These are phyloP conservation scores for Armadillidium nasatum DNA, from an alignment of 1,140 invertebrate genomes.

Conservation along the genomic window DNA sequence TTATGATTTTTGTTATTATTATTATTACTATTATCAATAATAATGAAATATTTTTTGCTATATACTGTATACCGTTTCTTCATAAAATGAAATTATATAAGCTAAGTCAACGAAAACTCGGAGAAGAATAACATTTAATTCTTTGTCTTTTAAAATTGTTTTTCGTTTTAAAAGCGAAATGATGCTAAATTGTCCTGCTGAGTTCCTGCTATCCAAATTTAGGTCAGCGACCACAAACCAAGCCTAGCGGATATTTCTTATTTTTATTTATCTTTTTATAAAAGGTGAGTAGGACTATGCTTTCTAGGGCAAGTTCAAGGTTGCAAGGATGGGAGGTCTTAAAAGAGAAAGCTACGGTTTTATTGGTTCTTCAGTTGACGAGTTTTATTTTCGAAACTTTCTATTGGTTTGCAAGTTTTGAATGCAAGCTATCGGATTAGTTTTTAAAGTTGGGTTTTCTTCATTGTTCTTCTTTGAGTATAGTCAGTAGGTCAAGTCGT, in stretches of 20 bases:
- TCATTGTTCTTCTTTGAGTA: not conserved
- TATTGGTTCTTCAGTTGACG: not conserved
- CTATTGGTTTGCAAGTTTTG: not conserved
- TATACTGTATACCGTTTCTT: too few species aligned
- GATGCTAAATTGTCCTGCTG: not conserved
- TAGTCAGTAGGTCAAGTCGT: not conserved
- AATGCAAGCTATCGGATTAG: not conserved
- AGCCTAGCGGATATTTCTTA: not conserved
- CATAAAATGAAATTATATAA: too few species aligned
- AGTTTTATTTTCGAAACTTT: not conserved
- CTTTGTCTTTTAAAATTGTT: too few species aligned
- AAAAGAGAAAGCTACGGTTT: not conserved
- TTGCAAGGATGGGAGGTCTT: not conserved
- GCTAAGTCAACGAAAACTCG: too few species aligned
- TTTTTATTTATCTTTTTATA: not conserved
- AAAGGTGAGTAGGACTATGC: not conserved
- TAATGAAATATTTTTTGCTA: too few species aligned
- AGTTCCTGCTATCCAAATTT: not conserved
- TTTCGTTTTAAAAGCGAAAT: not conserved
- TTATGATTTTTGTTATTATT: too few species aligned
- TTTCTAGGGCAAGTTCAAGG: not conserved
- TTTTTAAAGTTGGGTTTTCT: not conserved
- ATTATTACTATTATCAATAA: too few species aligned
- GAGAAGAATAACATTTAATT: too few species aligned
- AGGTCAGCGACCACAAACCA: not conserved